phyloP scores from a whole-genome alignment of 2,113 vertebrate species.

The Scalopus aquaticus region DNA sequence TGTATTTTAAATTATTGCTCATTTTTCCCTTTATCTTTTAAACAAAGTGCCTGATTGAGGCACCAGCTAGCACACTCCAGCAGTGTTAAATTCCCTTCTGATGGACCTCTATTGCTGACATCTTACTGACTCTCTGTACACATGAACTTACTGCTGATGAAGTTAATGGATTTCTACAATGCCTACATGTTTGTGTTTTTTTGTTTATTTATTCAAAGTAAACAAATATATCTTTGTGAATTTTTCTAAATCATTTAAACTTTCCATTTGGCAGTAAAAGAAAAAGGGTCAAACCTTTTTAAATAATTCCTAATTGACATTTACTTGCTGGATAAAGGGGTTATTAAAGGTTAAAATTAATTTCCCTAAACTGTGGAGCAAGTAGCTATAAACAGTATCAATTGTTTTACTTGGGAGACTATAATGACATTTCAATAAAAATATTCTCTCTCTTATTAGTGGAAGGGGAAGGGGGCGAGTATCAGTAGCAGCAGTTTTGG shows the following conservation, averaged over 20 bases:
- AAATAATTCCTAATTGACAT: slow-evolving; percentile 50
- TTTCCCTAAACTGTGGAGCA: not conserved
- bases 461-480: fast-evolving
- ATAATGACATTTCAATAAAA: slow-evolving; percentile 25
- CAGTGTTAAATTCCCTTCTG: not conserved
- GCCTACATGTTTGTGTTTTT: not conserved
- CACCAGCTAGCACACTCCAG: not conserved
- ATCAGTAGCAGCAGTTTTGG: not conserved
- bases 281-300: slow-evolving; percentile 7
- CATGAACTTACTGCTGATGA: not conserved
- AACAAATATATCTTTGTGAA: not conserved
- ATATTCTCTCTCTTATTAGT: not conserved
- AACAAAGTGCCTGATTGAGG: not conserved
- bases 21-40: not conserved
- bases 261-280: not conserved
- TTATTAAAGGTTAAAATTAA: slow-evolving; percentile 33
- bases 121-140: not conserved
- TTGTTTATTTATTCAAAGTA: not conserved
- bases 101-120: not conserved
- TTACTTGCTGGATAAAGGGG: slow-evolving; percentile 36
- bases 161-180: not conserved
- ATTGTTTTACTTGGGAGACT: slow-evolving; percentile 19
- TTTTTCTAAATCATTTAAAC: slow-evolving; percentile 59
- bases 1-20: not conserved
- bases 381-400: not conserved